Base-by-base conservation (phyloP, 1,140 invertebrate genomes). In the Drosophila nikananu region DNA sequence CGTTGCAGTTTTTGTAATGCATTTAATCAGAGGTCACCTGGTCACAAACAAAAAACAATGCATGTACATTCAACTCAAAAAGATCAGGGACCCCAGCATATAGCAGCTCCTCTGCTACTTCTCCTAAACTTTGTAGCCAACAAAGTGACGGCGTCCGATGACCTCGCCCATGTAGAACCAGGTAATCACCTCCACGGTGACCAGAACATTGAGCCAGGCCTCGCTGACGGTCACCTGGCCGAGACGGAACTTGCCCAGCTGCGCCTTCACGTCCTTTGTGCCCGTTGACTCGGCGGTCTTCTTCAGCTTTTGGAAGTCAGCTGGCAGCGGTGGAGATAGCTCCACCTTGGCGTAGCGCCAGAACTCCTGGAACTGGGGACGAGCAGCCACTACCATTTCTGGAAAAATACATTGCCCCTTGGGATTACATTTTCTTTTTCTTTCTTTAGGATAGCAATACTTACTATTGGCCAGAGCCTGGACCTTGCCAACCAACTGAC, bases 141-240 rank as follows among this genome's bases (percentile, higher is more conserved):
- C 95, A 82, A 99, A 70, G 83, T 97, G 95, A 76, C 98, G 95
- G 93, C 98, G 98, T 84, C 98, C 99, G 94, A 99, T 99, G 87
- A 97, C 97, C 95, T 99, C 98, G 80, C 99, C 99, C 86, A 99
- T 94, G 92, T 96, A 99, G 94, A 99, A 99, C 98, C 98, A 99
- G 93, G 96, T 97, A 27, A 95, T 91, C 32, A 99, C 96, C 95
- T 99, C 99, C 52, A 96, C 93, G 27, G 95, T 95, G 2, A 99
- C 96, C 12, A 99, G 93, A 0, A 97, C 96, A 91, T 99, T 99
- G 4, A 99, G 91, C 94, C 96, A 96, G 7, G 96, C 98, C 93
- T 99, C 97, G 93, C 94, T 96, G 5, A 99, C 96, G 19, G 97
- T 96, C 5, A 97, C 90, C 30, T 97, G 93, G 92, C 96, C 97